phyloP scores from a whole-genome alignment of 2,797 vertebrate genomes.

The Mus minutoides region DNA sequence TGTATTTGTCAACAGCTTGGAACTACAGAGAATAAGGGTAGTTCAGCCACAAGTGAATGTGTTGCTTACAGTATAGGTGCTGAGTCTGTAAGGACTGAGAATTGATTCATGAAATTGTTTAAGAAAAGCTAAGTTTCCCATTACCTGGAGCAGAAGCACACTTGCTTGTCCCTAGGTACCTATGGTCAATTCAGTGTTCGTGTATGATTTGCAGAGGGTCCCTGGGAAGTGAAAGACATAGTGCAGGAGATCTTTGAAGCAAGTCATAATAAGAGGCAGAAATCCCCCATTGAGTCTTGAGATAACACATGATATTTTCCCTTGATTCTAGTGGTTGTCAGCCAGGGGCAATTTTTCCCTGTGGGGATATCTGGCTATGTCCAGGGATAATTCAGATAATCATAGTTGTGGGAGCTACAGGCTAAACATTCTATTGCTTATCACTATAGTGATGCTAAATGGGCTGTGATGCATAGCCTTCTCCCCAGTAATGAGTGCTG shows the following conservation, averaged over 20 bases:
- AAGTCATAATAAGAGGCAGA: neutral
- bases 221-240: neutral
- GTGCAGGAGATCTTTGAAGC: neutral
- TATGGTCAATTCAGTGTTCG: neutral
- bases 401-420: neutral
- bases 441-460: too few species aligned
- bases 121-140: neutral
- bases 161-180: neutral
- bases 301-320: neutral
- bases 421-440: neutral
- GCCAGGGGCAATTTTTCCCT: neutral
- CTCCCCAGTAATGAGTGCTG: neutral
- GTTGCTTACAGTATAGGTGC: neutral
- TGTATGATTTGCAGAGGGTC: too few species aligned
- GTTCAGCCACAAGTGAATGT: neutral
- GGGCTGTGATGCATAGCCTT: neutral
- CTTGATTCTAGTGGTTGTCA: neutral
- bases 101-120: neutral
- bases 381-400: neutral
- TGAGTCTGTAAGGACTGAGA: constrained; percentile 1
- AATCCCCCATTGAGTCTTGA: neutral
- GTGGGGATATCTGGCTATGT: neutral
- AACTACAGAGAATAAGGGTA: neutral
- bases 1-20: neutral
- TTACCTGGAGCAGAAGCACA: neutral